phyloP scores from a whole-genome alignment of 2,797 vertebrate species.

The Taeniopygia guttata region DNA sequence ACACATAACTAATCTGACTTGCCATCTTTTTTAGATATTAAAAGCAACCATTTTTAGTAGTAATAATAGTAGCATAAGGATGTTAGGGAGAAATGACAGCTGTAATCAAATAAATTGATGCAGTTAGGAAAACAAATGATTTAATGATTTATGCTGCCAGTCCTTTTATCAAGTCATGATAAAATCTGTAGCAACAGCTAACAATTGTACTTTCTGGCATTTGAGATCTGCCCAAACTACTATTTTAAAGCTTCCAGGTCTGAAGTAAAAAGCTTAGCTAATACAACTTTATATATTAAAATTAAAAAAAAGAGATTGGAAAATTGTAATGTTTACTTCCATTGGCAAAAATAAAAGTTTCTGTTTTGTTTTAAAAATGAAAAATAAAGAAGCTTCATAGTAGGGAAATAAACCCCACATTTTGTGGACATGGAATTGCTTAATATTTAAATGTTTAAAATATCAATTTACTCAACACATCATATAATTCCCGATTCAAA shows the following conservation, averaged over 20 bases:
- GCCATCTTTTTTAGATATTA: neutral
- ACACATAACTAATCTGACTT: neutral
- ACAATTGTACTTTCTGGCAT: neutral
- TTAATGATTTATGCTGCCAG: neutral
- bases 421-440: neutral
- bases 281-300: neutral
- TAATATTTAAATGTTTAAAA: neutral
- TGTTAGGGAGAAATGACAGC: neutral
- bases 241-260: neutral
- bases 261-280: neutral
- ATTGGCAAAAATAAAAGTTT: neutral
- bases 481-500: neutral
- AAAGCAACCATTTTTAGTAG: neutral
- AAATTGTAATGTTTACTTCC: neutral
- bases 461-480: neutral
- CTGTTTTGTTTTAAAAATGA: neutral
- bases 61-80: neutral
- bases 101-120: neutral
- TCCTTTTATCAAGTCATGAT: neutral
- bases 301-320: neutral
- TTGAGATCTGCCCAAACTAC: neutral
- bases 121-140: neutral
- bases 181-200: neutral
- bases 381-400: neutral
- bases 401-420: accelerated